A percentile compares a stretch with the other conserved stretches of the same genome.
These are phyloP conservation scores for Tenthredo notha DNA, from an alignment of 2,888 invertebrate genomes.

Conservation along the genomic window DNA sequence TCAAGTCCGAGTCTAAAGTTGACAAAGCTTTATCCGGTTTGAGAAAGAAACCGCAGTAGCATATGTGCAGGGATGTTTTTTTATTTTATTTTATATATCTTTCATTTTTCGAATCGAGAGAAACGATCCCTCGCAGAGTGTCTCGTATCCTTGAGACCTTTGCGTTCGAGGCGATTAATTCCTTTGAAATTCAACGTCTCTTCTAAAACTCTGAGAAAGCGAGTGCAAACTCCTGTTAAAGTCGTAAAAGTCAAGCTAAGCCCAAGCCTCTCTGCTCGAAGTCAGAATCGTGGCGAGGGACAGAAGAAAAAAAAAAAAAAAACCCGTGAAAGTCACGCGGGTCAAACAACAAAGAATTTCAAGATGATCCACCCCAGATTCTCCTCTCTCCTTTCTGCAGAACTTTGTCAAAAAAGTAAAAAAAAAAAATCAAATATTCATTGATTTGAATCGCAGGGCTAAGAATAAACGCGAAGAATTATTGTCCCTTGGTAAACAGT, in stretches of 20 bases:
- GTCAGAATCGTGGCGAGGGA: slow-evolving; percentile 14
- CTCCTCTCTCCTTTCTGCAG: not conserved
- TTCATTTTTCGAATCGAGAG: not conserved
- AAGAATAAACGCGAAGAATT: not conserved
- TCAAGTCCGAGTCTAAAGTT: slow-evolving; percentile 25
- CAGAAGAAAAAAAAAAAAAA: not conserved
- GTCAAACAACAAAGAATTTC: slow-evolving; percentile 43
- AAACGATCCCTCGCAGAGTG: not conserved
- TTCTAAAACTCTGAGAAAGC: not conserved
- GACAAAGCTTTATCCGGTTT: slow-evolving; percentile 45
- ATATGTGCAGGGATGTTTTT: slow-evolving; percentile 13
- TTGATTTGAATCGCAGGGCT: slow-evolving; percentile 4
- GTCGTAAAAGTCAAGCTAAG: slow-evolving; percentile 46
- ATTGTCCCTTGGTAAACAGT: not conserved
- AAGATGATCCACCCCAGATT: not conserved
- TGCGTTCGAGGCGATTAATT: slow-evolving; percentile 45
- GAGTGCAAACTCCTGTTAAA: slow-evolving; percentile 50
- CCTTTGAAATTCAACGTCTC: slow-evolving; percentile 47
- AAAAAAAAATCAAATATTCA: slow-evolving; percentile 58
- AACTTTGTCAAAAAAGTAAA: not conserved
- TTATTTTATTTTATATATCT: not conserved
- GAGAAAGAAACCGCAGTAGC: slow-evolving; percentile 21
- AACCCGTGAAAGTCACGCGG: slow-evolving; percentile 21
- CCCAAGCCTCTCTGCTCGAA: not conserved
- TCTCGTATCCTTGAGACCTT: slow-evolving; percentile 24